Evolutionary conservation across 2,888 invertebrate genomes (phyloP), one percentile per base, ranked within the genome.

Genomic region (Apodemia duryi): DNA sequence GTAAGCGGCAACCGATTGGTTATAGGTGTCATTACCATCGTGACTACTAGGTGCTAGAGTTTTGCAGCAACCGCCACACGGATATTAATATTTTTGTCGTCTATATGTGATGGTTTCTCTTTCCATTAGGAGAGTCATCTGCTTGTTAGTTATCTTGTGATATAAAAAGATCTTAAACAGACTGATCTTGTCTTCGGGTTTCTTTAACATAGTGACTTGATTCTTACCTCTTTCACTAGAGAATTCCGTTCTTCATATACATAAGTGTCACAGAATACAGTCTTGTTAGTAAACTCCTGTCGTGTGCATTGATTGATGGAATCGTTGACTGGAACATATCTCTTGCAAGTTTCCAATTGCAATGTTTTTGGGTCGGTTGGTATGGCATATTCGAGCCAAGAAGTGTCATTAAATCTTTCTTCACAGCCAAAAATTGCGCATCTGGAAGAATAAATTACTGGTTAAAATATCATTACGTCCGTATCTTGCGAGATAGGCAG

Each of bases 401-500:
- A 90, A 0, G 91, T 88, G 70, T 91, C 87, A 72, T 88, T 90
- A 77, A 85, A 85, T 52, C 80, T 80, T 29, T 83, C 79, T 68
- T 91, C 91, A 67, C 91, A 91, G 41, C 85, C 90, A 6, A 81
- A 68, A 2, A 90, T 77, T 71, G 85, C 81, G 67, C 91, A 91
- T 76, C 91, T 91, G 66, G 28, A 61, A 32, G 13, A 10, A 75
- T 43, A 29, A 76, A 72, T 21, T 13, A 69, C 65, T 67, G 35
- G 46, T 62, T 49, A 13, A 13, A 11, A 46, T 46, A 13, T 35
- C 1, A 28, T 29, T n/a, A 29, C 10, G 11, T 1, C 38, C 6
- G 38, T 38, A 6, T 38, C 6, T 38, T 6, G 6, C 32, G 32
- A 3, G 4, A 32, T 32, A 32, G 32, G 32, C 32, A 32, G 32